Percentiles rank a stretch among this genome's conserved stretches.
Evolutionary conservation across 2,888 invertebrate species (phyloP).

Genomic region (Oligia latruncula): DNA sequence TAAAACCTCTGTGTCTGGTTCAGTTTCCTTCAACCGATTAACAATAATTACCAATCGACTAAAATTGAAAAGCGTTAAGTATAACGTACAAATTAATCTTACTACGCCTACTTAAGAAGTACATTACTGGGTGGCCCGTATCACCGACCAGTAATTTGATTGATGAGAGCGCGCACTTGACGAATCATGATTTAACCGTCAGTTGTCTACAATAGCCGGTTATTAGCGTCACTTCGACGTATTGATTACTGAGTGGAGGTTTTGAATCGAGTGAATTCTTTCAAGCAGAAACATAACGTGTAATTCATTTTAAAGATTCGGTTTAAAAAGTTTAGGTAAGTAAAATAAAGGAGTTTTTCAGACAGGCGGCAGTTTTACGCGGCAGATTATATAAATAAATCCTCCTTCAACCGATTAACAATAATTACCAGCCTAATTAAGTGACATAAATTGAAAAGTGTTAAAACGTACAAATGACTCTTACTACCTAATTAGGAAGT

Average conservation of each 20-base stretch:
- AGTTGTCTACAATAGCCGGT: slow-evolving; percentile 19
- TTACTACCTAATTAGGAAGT: neutral
- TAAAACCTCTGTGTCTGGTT: neutral
- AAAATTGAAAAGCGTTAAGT: neutral
- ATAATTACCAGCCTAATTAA: neutral
- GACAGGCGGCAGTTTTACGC: no score
- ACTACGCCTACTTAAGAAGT: neutral
- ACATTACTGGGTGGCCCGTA: neutral
- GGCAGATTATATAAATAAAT: no score
- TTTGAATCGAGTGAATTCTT: no score
- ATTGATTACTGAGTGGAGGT: neutral
- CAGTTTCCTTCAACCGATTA: neutral
- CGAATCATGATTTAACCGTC: slow-evolving; percentile 25
- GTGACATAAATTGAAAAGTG: neutral
- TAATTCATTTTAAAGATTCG: no score
- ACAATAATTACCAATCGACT: neutral
- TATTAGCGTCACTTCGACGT: slow-evolving; percentile 22
- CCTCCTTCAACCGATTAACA: neutral
- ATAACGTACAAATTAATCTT: slow-evolving; percentile 8
- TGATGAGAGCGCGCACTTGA: slow-evolving; percentile 26
- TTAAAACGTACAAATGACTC: slow-evolving; percentile 7
- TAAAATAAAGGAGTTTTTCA: no score
- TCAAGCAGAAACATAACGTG: no score
- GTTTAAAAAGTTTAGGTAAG: no score
- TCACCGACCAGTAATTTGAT: slow-evolving; percentile 28